Evolutionary conservation across 2,888 invertebrate genomes (phyloP), one percentile per base, ranked within the genome.

Genomic region (Andrena chrysosceles): DNA sequence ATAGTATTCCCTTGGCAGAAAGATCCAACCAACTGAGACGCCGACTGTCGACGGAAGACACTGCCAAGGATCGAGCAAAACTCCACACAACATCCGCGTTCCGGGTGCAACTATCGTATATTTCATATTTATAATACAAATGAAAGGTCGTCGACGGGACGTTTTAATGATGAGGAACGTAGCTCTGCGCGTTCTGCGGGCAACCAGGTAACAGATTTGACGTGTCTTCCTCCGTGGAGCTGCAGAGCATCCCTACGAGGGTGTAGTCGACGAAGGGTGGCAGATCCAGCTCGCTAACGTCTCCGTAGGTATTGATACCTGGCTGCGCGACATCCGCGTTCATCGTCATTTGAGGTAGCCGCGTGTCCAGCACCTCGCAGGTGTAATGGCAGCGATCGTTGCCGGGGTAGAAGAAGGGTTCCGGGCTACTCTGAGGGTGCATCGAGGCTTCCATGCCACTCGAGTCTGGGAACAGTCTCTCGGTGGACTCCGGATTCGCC

Each of bases 241-340:
- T 93, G 85, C 93, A 94, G 5, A 93, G 83, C 94, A 94, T 93
- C 0, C 94, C 93, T 1, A 94, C 93, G 20, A 94, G 87, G 0
- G 94, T 93, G 75, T 94, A 94, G 81, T 94, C 94, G 1, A 94
- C 92, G 67, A 92, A 94, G 0, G 93, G 91, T 2, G 93, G 93
- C 23, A 93, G 33, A 49, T 93, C 93, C 8, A 93, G 82, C 10
- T 93, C 93, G 3, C 72, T 31, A 1, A 91, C 91, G 26, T 92
- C 91, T 0, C 81, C 86, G 49, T 90, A 92, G 56, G 77, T 86
- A 29, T 85, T 86, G 1, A 67, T 77, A 2, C 29, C 72, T 6
- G 83, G 73, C 31, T 76, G 86, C 0, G 67, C 48, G 20, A 26
- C 35, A 0, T 54, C 62, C 7, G 72, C 20, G 54, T 76, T 77